Evolutionary conservation across 2,113 vertebrate genomes (phyloP).

Genomic region (Polyodon spathula): DNA sequence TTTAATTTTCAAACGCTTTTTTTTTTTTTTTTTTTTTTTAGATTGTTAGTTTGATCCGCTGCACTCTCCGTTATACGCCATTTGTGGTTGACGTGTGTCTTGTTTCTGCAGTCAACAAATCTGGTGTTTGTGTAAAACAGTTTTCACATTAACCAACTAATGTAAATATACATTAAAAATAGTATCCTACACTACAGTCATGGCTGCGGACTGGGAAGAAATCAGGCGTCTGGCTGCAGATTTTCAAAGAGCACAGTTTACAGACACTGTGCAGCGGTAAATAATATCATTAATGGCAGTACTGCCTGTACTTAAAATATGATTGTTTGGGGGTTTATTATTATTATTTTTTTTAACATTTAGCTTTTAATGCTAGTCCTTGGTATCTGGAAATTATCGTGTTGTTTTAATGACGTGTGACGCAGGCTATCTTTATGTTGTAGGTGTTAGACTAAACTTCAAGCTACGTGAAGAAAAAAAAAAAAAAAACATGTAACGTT

Average conservation of each 20-base stretch:
- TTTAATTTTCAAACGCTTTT: conserved; percentile 11
- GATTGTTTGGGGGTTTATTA: no score
- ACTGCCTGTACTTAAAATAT: no score
- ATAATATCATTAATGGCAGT: no score
- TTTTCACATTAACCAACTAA: conserved; percentile 2
- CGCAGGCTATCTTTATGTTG: no score
- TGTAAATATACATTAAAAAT: not conserved
- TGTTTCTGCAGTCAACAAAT: no score
- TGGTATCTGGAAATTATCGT: no score
- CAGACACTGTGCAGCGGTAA: conserved; percentile 80
- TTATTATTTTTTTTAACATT: no score
- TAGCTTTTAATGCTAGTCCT: no score
- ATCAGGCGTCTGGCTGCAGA: conserved; percentile 83
- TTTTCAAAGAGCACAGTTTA: conserved; percentile 89
- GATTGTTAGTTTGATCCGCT: not conserved
- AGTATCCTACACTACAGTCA: conserved; percentile 21
- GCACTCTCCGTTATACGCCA: conserved; percentile 13
- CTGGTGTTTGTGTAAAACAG: not conserved
- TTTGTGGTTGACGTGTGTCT: conserved; percentile 17
- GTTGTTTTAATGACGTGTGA: no score
- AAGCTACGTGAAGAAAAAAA: no score
- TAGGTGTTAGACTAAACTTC: no score
- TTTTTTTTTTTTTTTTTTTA: not conserved
- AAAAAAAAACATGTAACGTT: no score
- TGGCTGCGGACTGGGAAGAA: conserved; percentile 90